Evolutionary conservation across 2,113 vertebrate genomes (phyloP).

Genomic region (Campylorhamphus procurvoides): DNA sequence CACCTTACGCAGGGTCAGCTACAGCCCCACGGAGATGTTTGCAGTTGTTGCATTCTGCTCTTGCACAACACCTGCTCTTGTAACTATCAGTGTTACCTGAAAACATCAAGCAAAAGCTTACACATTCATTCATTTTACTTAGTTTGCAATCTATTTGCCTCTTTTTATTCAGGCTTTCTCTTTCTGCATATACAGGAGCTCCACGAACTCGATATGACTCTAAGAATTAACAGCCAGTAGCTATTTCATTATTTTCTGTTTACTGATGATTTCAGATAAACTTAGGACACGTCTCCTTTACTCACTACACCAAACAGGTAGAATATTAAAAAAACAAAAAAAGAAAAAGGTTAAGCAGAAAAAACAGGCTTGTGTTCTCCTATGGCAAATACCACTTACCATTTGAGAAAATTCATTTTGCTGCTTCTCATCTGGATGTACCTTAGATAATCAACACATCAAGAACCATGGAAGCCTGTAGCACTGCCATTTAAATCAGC

Average conservation of each 20-base stretch:
- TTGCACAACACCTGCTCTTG: not conserved
- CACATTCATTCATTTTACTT: not conserved
- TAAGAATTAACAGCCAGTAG: not conserved
- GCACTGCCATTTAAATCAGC: not conserved
- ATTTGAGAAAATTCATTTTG: not conserved
- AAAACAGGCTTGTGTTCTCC: not conserved
- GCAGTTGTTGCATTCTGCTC: not conserved
- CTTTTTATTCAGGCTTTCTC: not conserved
- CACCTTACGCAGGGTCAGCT: fast-evolving
- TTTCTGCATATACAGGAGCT: not conserved
- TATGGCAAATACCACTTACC: not conserved
- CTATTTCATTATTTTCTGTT: not conserved
- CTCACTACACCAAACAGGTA: not conserved
- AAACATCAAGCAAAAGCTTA: not conserved
- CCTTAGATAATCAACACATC: not conserved
- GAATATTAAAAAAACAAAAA: not conserved
- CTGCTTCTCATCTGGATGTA: not conserved
- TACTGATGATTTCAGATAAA: not conserved
- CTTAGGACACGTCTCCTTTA: not conserved
- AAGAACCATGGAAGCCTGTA: not conserved
- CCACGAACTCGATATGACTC: not conserved
- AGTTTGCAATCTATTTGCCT: not conserved
- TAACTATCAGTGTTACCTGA: not conserved
- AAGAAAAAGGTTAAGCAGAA: not conserved
- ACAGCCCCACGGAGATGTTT: fast-evolving